phyloP scores from a whole-genome alignment of 2,888 invertebrate genomes.

The Nebria brevicollis region DNA sequence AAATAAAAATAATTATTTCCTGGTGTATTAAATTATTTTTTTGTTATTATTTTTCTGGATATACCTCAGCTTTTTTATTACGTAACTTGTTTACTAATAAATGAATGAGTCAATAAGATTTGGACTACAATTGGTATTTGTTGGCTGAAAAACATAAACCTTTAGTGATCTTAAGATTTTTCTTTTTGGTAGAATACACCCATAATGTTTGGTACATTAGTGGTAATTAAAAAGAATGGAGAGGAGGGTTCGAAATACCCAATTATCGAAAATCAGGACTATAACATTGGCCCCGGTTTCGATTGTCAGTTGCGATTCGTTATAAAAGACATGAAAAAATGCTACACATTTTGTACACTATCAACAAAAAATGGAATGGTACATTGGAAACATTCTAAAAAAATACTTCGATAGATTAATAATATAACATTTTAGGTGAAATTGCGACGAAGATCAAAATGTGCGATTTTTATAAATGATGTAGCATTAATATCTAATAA shows the following conservation, averaged over 20 bases:
- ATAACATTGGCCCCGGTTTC: conserved; percentile 18
- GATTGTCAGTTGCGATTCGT: conserved; percentile 33
- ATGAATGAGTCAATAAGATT: too few species aligned
- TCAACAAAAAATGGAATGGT: conserved; percentile 22
- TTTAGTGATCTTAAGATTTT: too few species aligned
- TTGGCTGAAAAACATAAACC: too few species aligned
- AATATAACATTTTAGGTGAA: conserved; percentile 18
- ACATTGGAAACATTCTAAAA: conserved; percentile 6
- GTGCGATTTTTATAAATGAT: conserved; percentile 24
- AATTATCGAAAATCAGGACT: conserved; percentile 25
- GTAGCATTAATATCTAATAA: background rate
- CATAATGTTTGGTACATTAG: conserved; percentile 12
- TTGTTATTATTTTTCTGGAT: too few species aligned
- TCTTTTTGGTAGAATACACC: background rate
- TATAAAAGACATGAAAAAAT: background rate
- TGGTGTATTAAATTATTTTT: too few species aligned
- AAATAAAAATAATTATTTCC: too few species aligned
- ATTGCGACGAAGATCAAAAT: conserved; percentile 21
- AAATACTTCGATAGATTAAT: background rate
- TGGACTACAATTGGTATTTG: too few species aligned
- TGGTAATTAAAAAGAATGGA: conserved; percentile 37
- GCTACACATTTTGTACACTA: conserved; percentile 6
- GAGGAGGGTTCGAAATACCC: conserved; percentile 27
- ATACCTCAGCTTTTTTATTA: too few species aligned
- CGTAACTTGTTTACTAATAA: too few species aligned